Conservation (phyloP, 2,888 invertebrate genomes). For the Brassicogethes aeneus region DNA sequence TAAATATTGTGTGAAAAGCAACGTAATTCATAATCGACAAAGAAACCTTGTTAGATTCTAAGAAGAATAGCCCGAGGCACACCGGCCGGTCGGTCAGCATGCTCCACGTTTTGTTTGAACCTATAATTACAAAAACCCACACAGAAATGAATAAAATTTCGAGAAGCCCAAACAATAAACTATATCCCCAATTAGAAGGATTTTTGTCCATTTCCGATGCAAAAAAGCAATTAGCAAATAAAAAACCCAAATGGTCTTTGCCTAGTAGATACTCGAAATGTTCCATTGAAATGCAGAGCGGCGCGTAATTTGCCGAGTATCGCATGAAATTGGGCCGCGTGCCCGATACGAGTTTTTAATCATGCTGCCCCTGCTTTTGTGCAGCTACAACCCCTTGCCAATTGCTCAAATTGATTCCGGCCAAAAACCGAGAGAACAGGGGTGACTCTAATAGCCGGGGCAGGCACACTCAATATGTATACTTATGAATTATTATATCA, state of each 20-base stretch:
- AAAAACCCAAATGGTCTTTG: too few relatives aligned
- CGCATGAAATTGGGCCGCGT: too few relatives aligned
- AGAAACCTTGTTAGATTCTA: constrained; percentile 37
- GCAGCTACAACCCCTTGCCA: constrained; percentile 21
- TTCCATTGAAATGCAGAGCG: neutral
- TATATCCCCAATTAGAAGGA: too few relatives aligned
- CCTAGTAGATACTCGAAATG: too few relatives aligned
- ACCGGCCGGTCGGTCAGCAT: constrained; percentile 14
- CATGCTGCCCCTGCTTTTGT: constrained; percentile 26
- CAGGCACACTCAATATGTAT: constrained; percentile 25
- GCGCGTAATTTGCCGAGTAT: neutral
- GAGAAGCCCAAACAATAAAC: too few relatives aligned
- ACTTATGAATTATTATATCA: constrained; percentile 37
- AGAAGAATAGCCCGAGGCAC: constrained; percentile 30
- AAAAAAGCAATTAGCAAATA: too few relatives aligned
- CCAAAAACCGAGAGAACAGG: constrained; percentile 10
- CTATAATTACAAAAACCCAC: constrained; percentile 39
- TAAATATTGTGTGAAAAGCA: neutral
- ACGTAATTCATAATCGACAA: constrained; percentile 26
- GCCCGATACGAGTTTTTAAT: constrained; percentile 29
- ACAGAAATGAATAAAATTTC: too few relatives aligned
- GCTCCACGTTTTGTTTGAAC: constrained; percentile 32
- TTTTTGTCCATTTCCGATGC: too few relatives aligned
- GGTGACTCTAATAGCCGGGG: constrained; percentile 26
- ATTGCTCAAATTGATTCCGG: constrained; percentile 25